phyloP scores from a whole-genome alignment of 2,888 invertebrate genomes.

The Molorchus minor region DNA sequence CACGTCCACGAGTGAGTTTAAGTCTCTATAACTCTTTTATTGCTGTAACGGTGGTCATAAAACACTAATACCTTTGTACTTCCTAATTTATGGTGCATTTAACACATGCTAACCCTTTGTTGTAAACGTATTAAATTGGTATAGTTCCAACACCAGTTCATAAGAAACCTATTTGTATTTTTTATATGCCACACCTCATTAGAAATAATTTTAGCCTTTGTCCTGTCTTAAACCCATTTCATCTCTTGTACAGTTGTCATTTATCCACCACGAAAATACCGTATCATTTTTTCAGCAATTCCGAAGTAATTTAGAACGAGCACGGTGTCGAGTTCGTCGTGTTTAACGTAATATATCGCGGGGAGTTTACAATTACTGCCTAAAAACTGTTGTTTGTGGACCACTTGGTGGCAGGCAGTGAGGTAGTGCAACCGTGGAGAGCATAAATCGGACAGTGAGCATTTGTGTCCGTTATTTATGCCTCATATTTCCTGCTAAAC shows the following conservation, averaged over 20 bases:
- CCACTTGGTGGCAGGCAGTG: constrained; percentile 46
- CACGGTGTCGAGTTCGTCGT: constrained; percentile 32
- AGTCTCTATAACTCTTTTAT: constrained; percentile 36
- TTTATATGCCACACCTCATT: background rate
- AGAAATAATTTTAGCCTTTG: background rate
- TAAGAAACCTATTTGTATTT: constrained; percentile 31
- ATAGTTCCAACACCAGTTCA: constrained; percentile 22
- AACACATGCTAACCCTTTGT: constrained; percentile 39
- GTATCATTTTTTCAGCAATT: constrained; percentile 13
- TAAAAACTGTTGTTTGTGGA: constrained; percentile 52
- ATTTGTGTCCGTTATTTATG: constrained; percentile 62
- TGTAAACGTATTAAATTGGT: constrained; percentile 38
- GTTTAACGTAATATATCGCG: constrained; percentile 49
- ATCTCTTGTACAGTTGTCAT: no score
- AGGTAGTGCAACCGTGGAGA: constrained; percentile 47
- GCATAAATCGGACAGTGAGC: constrained; percentile 61
- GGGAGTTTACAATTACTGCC: constrained; percentile 52
- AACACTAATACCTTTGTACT: constrained; percentile 32
- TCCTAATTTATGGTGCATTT: constrained; percentile 39
- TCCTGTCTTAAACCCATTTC: no score
- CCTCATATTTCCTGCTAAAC: constrained; percentile 64
- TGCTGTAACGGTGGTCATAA: constrained; percentile 34
- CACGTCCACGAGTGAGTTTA: constrained; percentile 32
- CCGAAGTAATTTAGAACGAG: constrained; percentile 30
- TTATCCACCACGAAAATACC: no score